These are phyloP conservation scores for Agrenia bidenticulata DNA, from an alignment of 2,888 invertebrate genomes.

Conservation along the genomic window DNA sequence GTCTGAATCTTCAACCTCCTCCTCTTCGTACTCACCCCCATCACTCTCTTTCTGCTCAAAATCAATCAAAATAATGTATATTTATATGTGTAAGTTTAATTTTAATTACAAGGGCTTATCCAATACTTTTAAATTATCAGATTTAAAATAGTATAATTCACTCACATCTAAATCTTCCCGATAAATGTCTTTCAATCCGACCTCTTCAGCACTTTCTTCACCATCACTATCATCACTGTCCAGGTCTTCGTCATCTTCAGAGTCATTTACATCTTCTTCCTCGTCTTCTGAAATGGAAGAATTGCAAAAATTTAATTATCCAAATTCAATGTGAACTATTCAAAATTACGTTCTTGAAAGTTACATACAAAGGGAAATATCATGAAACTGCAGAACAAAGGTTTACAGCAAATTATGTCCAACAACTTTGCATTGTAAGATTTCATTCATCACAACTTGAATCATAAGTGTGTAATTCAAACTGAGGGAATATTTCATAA, in stretches of 20 bases:
- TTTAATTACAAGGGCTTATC: too few species aligned
- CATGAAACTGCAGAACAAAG: too few species aligned
- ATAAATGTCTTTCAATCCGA: slow-evolving; percentile 70
- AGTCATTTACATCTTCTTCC: slow-evolving; percentile 24
- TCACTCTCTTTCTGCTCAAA: slow-evolving; percentile 56
- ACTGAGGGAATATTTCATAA: too few species aligned
- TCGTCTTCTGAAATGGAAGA: slow-evolving; percentile 11
- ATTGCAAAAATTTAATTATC: neutral
- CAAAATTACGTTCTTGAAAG: neutral
- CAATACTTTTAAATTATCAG: too few species aligned
- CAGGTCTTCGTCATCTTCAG: slow-evolving; percentile 54
- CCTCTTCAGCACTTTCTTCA: slow-evolving; percentile 63
- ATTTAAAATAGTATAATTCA: too few species aligned
- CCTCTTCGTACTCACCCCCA: slow-evolving; percentile 55
- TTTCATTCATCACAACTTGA: too few species aligned
- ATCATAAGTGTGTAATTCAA: too few species aligned
- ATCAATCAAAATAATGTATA: too few species aligned
- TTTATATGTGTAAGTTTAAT: too few species aligned
- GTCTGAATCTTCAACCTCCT: slow-evolving; percentile 37
- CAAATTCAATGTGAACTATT: neutral
- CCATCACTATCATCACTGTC: slow-evolving; percentile 57
- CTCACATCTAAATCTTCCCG: slow-evolving; percentile 68
- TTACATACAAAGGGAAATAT: too few species aligned
- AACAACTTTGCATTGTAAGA: too few species aligned
- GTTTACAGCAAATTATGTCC: too few species aligned